Base-by-base conservation (phyloP, 2,113 vertebrate species). In the Petroica traversi region DNA sequence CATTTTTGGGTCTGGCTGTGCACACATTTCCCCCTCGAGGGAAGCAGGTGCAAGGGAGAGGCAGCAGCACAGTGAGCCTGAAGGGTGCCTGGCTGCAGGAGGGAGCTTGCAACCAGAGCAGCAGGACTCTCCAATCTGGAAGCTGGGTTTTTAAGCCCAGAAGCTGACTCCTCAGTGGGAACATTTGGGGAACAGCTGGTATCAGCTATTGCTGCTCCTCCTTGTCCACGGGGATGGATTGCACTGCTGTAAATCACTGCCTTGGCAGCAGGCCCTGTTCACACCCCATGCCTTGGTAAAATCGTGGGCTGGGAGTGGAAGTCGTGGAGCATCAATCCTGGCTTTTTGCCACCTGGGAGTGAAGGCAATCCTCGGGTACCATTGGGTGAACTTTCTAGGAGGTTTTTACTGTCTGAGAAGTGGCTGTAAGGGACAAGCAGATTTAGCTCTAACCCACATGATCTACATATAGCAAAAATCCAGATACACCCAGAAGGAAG, bases 161-260 rank as follows among this genome's bases (percentile, higher is more conserved):
- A 88, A 95, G 95, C 85, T 92, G 71, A 29, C 43, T 93, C 34
- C 41, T 73, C 31, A 6, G 79, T 74, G 76, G 75, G 45, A 95
- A 69, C 95, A 95, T 92, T 94, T 96, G 91, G 91, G 72, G 55
- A 96, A 95, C 95, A 97, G 96, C 92, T 97, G 95, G 91, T 95
- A 94, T 88, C 92, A 91, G 88, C 85, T 94, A 76, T 94, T 0
- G 0, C 63, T 93, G 92, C 79, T 95, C 88, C 92, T 86, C 92
- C 94, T 91, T 84, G 83, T 97, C 95, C 94, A 14, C 18, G 63
- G 94, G 92, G 95, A 95, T 85, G 79, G 79, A 88, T 95, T 94
- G 83, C 72, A 74, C 25, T 71, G 92, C 95, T 94, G 91, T 55
- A 90, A 96, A 92, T 95, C 84, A 77, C 63, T 41, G 31, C 9